Base-by-base conservation (phyloP, 2,113 vertebrate genomes). In the Gambusia affinis region DNA sequence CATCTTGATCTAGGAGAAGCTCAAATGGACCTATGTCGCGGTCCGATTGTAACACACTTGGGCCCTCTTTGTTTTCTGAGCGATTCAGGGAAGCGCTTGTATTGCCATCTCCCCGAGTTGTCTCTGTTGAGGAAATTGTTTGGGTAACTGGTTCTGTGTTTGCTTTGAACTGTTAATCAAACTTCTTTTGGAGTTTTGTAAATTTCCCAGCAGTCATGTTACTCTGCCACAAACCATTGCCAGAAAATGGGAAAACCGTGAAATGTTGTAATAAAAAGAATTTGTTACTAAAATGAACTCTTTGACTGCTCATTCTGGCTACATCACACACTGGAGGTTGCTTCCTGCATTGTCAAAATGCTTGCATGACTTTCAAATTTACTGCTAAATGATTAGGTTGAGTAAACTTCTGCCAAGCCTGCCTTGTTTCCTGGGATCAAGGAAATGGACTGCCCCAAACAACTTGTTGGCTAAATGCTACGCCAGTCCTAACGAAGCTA, bases 181-280 rank as follows among this genome's bases (percentile, higher is more conserved):
- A 80, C 64, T 28, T 87, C 63, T 83, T 33, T 76, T 85, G 76
- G 76, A 82, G 78, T 91, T 93, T 88, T 86, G 76, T 85, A 79
- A 91, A 87, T 74, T 57, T 91, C 82, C 89, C 90, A 92, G 85
- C 88, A 81, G 83, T 90, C 86, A 80, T 90, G 83, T 90, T 91
- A 87, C 69, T 92, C 87, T 91, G 89, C 91, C 93, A 93, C 92
- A 93, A 88, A 92, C 87, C 90, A 92, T 93, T 89, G 89, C 89
- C 86, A 92, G 82, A 88, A 24, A 91, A 93, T 93, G 93, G 93
- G 91, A 88, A 87, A 91, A 90, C 68, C 84, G 83, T 92, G 85
- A 93, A 92, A 92, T 92, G 92, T 93, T 93, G 93, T 94, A 94
- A 94, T 94, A 94, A 95, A 91, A 93, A 94, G 72, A 87, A 89